phyloP scores from a whole-genome alignment of 2,888 invertebrate species.

The Drosophila histrio region DNA sequence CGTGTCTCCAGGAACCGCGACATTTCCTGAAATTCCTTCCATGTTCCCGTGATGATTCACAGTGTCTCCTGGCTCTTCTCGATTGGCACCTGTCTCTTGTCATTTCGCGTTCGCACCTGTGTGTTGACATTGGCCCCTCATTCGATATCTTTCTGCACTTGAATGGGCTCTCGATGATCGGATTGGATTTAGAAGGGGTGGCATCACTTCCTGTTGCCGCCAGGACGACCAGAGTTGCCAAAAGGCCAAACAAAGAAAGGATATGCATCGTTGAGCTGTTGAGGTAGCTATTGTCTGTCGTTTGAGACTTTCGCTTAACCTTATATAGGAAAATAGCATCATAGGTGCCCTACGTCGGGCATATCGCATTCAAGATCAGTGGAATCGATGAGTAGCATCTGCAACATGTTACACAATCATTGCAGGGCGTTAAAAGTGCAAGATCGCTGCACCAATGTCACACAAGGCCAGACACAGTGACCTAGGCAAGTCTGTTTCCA shows the following conservation, averaged over 20 bases:
- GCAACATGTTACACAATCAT: neutral
- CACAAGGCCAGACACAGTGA: no score
- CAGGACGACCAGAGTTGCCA: neutral
- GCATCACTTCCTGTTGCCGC: neutral
- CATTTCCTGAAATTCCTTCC: no score
- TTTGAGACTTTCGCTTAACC: neutral
- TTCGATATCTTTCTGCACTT: no score
- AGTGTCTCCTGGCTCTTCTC: no score
- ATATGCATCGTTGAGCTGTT: slow-evolving; percentile 18
- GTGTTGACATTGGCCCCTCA: no score
- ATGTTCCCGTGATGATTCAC: no score
- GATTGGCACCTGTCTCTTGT: no score
- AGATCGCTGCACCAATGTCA: neutral
- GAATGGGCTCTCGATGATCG: no score
- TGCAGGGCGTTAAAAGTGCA: slow-evolving; percentile 10
- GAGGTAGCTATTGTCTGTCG: slow-evolving; percentile 3
- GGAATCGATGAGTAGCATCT: no score
- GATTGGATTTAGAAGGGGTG: no score
- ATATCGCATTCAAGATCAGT: neutral
- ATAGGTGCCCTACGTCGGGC: neutral
- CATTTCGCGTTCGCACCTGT: no score
- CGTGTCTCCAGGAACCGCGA: no score
- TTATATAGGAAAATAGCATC: slow-evolving; percentile 26
- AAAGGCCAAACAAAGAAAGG: slow-evolving; percentile 1
- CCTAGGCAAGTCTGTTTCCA: slow-evolving; percentile 33